Evolutionary conservation across 2,797 vertebrate genomes (phyloP), one percentile per base, ranked within the genome.

Genomic region (Scarus forsteni): DNA sequence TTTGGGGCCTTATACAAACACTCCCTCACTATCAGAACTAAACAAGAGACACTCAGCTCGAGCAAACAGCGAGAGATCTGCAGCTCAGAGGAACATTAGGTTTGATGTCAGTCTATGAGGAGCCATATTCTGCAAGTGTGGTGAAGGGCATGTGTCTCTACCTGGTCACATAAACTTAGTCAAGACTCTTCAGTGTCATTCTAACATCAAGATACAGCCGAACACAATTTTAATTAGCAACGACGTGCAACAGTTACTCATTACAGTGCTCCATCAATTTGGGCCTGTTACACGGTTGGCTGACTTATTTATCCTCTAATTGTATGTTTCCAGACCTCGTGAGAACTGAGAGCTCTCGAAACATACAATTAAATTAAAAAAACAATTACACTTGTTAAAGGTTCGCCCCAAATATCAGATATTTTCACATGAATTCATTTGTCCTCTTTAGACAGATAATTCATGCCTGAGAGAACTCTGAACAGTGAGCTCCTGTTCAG

Each of bases 31-130:
- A 65, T 53, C 62, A 10, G 6, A 72, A 66, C 45, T 72, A 80
- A 50, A 76, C 38, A 19, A 0, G 84, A 71, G 69, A 12, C 68
- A 86, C 79, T 85, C 87, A 79, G 52, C 63, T 80, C 75, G 80
- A 87, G 75, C 85, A 89, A 86, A 83, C 65, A 58, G 59, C 66
- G 80, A 66, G 55, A 56, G 79, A 80, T 84, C 60, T 10, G 40
- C 27, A 68, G 72, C 86, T 85, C 79, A 80, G 72, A 82, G 83
- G 84, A 81, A 84, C 84, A 88, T 85, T 84, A 81, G 77, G 67
- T 85, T 71, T 10, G 66, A 84, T 70, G 77, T 73, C 80, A 73
- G 73, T 82, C 73, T 81, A 46, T 56, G 69, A 77, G 79, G 66
- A 62, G 68, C 81, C 83, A 73, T 60, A 38, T 80, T 73, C 66